These are phyloP conservation scores for Acanthurus tractus DNA, from an alignment of 2,797 vertebrate genomes.

Conservation along the genomic window DNA sequence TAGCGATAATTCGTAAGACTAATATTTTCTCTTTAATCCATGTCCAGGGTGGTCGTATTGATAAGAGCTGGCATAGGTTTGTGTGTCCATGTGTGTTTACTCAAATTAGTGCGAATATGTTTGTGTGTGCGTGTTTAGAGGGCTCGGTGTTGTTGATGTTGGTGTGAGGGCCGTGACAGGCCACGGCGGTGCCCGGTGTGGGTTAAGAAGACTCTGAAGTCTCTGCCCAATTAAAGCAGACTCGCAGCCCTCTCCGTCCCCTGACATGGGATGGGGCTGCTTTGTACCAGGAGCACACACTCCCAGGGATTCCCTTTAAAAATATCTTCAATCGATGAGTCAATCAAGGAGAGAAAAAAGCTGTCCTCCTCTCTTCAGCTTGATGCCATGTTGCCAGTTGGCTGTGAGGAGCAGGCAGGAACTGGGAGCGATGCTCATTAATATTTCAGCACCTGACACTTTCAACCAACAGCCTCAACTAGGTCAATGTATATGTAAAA, in stretches of 20 bases:
- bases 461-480: constrained; percentile 89
- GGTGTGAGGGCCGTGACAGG: constrained; percentile 81
- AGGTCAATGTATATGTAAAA: constrained; percentile 90
- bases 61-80: constrained; percentile 79
- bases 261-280: constrained; percentile 82
- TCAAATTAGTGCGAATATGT: constrained; percentile 67
- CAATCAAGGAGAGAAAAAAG: constrained; percentile 88
- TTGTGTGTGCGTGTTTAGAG: constrained; percentile 63
- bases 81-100: constrained; percentile 67
- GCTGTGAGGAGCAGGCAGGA: constrained; percentile 86
- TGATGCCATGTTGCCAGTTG: constrained; percentile 89
- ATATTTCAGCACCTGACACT: constrained; percentile 90
- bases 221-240: constrained; percentile 88
- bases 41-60: constrained; percentile 77
- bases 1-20: constrained; percentile 73
- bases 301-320: constrained; percentile 91
- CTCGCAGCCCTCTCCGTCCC: constrained; percentile 82
- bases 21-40: constrained; percentile 74
- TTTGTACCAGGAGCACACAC: constrained; percentile 87
- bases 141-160: constrained; percentile 68
- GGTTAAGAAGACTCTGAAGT: constrained; percentile 85
- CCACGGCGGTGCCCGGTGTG: constrained; percentile 81
- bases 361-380: constrained; percentile 85
- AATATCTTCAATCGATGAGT: constrained; percentile 92
- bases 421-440: constrained; percentile 88